phyloP scores from a whole-genome alignment of 2,888 invertebrate species.

The Heliconius erato region DNA sequence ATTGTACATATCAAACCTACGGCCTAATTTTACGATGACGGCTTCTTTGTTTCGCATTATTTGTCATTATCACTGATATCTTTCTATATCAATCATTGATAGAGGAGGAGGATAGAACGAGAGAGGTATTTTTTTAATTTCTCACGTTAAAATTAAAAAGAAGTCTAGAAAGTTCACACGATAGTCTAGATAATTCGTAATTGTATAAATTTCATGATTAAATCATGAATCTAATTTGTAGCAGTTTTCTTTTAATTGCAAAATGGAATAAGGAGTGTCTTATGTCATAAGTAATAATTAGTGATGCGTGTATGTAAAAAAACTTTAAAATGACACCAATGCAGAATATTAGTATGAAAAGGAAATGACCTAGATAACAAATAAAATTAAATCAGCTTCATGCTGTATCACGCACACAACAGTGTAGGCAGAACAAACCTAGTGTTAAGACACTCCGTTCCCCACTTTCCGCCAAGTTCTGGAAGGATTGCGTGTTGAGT shows the following conservation, averaged over 20 bases:
- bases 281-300: background rate
- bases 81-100: background rate
- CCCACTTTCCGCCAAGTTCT: no score
- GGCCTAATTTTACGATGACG: no score
- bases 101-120: no score
- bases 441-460: no score
- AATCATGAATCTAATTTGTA: background rate
- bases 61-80: background rate
- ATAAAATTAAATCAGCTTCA: no score
- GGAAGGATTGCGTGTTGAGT: no score
- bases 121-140: background rate
- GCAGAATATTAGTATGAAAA: background rate
- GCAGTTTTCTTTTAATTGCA: background rate
- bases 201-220: conserved; percentile 1
- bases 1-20: no score
- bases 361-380: background rate
- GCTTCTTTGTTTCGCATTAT: no score
- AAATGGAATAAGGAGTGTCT: background rate
- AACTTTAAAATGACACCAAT: background rate
- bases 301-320: background rate
- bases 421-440: no score
- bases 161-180: background rate
- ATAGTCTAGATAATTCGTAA: background rate
- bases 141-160: background rate
- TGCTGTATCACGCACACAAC: no score